phyloP scores from a whole-genome alignment of 2,797 vertebrate genomes.

The Glyptemys insculpta region DNA sequence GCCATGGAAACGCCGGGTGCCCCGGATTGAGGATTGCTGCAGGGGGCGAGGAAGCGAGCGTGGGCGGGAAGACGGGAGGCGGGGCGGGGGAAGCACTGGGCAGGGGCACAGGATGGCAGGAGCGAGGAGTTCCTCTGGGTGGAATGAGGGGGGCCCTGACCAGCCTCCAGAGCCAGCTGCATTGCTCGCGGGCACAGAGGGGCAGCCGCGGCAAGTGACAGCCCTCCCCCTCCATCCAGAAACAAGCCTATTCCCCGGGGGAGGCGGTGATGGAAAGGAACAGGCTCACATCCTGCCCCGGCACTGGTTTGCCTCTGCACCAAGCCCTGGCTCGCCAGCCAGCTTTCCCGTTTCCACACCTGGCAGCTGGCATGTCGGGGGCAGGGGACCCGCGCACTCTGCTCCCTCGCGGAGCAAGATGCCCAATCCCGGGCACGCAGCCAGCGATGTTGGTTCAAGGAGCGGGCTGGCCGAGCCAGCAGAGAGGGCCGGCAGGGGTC shows the following conservation, averaged over 20 bases:
- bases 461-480: neutral
- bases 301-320: neutral
- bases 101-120: neutral
- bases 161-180: neutral
- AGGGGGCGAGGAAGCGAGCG: neutral
- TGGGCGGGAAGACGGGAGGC: accelerated
- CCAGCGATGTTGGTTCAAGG: neutral
- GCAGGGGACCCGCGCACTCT: too few species aligned
- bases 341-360: too few species aligned
- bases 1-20: slow-evolving; percentile 56
- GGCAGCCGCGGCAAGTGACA: neutral
- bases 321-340: neutral
- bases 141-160: too few species aligned
- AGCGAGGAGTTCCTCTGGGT: neutral
- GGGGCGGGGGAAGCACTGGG: neutral
- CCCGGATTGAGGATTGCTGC: slow-evolving; percentile 43
- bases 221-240: neutral
- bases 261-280: neutral
- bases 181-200: neutral
- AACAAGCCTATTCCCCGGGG: neutral
- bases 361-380: neutral
- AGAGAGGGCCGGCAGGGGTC: neutral
- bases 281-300: neutral
- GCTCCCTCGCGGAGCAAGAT: neutral
- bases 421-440: neutral